Base-by-base conservation (phyloP, 2,113 vertebrate genomes). In the Epinephelus cyanopodus region DNA sequence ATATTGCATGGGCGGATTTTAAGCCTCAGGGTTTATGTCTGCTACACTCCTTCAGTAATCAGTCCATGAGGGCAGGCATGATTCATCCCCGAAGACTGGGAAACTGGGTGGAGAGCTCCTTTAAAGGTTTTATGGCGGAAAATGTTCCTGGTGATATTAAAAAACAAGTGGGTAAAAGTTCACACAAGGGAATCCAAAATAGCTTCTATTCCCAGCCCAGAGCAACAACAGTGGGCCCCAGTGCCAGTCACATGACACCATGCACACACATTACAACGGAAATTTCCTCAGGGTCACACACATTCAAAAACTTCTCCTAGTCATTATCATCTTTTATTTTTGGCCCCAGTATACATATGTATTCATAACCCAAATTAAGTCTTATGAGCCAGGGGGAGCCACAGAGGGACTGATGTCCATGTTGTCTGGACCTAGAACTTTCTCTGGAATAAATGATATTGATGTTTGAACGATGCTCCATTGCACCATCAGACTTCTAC, bases 131-230 rank as follows among this genome's bases (percentile, higher is more conserved):
- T 9, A 50, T 7, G 14, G 10, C 23, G 48, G 66, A 56, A 78
- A 29, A 53, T 23, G 3, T 5, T 45, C 1, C 6, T n/a, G 21
- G 54, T 62, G 13, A 2, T 29, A 18, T 7, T 9, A 2, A 17
- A 18, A 47, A 15, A 61, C 4, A 84, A 62, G 29, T 79, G 13
- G 82, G 82, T 61, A 64, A 88, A 71, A 52, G 86, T 71, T 88
- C 70, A 71, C 37, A 14, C 10, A 42, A 25, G 53, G 60, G 70
- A 82, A 21, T 74, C 33, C 71, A 37, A 25, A 72, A 62, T 54
- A 63, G 19, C n/a, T 21, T 29, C 17, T 15, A 25, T 7, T 58
- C 15, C 39, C 53, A 39, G 33, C 11, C 23, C 5, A 1, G 6
- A 27, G 33, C 52, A 64, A 33, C 29, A 65, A 37, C 53, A 71